phyloP scores from a whole-genome alignment of 1,140 invertebrate genomes.

The Drosophila asahinai region DNA sequence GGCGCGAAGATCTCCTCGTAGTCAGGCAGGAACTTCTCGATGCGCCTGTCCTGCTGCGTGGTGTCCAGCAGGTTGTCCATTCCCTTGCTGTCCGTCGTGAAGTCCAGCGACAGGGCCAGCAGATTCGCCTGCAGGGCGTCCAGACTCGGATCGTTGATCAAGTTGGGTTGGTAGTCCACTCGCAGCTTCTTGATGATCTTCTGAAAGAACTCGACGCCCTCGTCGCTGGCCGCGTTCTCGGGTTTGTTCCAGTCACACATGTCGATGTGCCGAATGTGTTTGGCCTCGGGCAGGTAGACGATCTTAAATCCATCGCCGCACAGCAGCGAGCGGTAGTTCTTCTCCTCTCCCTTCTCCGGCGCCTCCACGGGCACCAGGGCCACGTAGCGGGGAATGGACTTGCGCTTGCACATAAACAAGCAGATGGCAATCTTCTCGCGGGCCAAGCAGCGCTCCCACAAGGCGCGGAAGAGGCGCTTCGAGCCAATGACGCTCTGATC shows the following conservation, averaged over 20 bases:
- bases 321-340: conserved; percentile 55
- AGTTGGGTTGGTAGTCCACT: conserved; percentile 71
- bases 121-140: conserved; percentile 73
- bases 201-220: conserved; percentile 66
- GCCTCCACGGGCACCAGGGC: conserved; percentile 65
- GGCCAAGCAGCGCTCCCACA: conserved; percentile 78
- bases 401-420: conserved; percentile 74
- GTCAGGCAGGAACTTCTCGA: conserved; percentile 57
- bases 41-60: conserved; percentile 68
- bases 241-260: conserved; percentile 72
- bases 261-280: conserved; percentile 70
- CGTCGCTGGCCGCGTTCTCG: conserved; percentile 52
- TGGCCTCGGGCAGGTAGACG: conserved; percentile 72
- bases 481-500: conserved; percentile 76
- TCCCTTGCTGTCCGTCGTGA: conserved; percentile 57
- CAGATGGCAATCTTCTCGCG: conserved; percentile 80
- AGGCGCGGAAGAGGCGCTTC: conserved; percentile 73
- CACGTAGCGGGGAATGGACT: conserved; percentile 77
- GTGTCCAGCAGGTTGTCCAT: conserved; percentile 62
- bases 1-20: conserved; percentile 62
- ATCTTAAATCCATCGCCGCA: conserved; percentile 82
- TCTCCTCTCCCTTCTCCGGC: conserved; percentile 31
- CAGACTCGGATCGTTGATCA: conserved; percentile 73
- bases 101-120: conserved; percentile 67
- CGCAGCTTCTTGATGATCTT: conserved; percentile 76